Conservation (phyloP, 2,888 invertebrate genomes). For the Drosophila ezoana region DNA sequence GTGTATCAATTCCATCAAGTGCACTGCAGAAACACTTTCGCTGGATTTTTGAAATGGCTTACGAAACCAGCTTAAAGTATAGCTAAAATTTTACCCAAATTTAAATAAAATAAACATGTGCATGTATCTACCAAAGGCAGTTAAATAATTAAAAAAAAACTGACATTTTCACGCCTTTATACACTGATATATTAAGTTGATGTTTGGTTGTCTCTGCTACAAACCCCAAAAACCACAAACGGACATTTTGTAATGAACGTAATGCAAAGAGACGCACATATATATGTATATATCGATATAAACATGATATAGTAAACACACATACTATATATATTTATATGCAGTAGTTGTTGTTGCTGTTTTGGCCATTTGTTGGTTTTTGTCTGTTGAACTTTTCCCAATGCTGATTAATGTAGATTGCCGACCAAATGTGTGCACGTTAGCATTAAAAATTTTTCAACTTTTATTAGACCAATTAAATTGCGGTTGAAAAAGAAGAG, state of each 20-base stretch:
- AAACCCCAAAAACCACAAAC: slow-evolving; percentile 61
- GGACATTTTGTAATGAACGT: slow-evolving; percentile 63
- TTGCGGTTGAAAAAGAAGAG: slow-evolving; percentile 58
- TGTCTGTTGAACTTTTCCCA: slow-evolving; percentile 39
- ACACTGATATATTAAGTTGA: slow-evolving; percentile 12
- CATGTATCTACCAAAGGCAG: too few species aligned
- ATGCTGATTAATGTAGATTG: slow-evolving; percentile 75
- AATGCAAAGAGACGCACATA: slow-evolving; percentile 34
- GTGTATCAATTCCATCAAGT: too few species aligned
- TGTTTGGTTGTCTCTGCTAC: slow-evolving; percentile 7
- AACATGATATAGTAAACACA: slow-evolving; percentile 18
- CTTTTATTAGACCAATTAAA: slow-evolving; percentile 78
- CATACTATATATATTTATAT: slow-evolving; percentile 6
- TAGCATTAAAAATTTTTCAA: slow-evolving; percentile 70
- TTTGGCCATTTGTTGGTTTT: slow-evolving; percentile 34
- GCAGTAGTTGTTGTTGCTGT: slow-evolving; percentile 23
- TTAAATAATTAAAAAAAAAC: background rate
- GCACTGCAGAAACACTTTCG: too few species aligned
- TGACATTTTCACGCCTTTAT: slow-evolving; percentile 22
- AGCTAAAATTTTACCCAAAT: too few species aligned
- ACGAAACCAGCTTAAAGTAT: too few species aligned
- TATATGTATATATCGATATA: slow-evolving; percentile 3
- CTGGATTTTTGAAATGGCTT: too few species aligned
- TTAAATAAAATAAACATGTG: too few species aligned
- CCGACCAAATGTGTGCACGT: slow-evolving; percentile 74